Conservation (phyloP, 2,888 invertebrate genomes). For the Leucozona laternaria region DNA sequence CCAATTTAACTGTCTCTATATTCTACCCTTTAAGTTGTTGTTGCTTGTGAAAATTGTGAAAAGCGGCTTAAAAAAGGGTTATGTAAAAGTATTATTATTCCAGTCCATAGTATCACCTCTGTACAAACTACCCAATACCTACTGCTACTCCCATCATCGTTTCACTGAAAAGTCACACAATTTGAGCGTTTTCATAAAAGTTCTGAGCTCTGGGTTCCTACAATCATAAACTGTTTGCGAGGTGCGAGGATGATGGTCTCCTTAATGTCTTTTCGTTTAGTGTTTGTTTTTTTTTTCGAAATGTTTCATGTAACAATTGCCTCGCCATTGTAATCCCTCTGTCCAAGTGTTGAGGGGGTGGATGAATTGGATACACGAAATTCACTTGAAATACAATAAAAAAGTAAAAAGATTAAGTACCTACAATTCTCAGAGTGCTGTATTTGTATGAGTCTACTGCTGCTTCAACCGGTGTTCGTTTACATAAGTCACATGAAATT, state of each 20-base stretch:
- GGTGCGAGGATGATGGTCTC: constrained; percentile 32
- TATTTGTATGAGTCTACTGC: constrained; percentile 22
- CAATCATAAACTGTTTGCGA: constrained; percentile 24
- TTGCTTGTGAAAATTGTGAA: constrained; percentile 54
- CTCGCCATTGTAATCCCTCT: constrained; percentile 55
- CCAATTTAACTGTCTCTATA: constrained; percentile 31
- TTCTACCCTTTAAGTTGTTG: constrained; percentile 2
- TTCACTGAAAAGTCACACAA: constrained; percentile 50
- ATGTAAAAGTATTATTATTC: constrained; percentile 55
- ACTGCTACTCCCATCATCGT: background rate
- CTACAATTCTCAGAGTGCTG: background rate
- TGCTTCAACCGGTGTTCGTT: constrained; percentile 57
- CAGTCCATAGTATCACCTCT: background rate
- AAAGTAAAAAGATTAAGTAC: constrained; percentile 12
- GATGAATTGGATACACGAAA: constrained; percentile 27
- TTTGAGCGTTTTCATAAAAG: constrained; percentile 66
- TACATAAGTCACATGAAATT: constrained; percentile 66
- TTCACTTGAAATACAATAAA: constrained; percentile 18
- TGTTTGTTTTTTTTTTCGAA: constrained; percentile 11
- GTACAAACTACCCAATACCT: constrained; percentile 16
- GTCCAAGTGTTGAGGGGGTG: constrained; percentile 40
- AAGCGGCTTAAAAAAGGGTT: constrained; percentile 64
- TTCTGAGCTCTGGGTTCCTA: constrained; percentile 1
- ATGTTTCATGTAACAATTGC: constrained; percentile 55
- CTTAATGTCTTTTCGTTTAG: constrained; percentile 37